Conservation (phyloP, 2,797 vertebrate species). For the Cryptoblepharus egeriae region DNA sequence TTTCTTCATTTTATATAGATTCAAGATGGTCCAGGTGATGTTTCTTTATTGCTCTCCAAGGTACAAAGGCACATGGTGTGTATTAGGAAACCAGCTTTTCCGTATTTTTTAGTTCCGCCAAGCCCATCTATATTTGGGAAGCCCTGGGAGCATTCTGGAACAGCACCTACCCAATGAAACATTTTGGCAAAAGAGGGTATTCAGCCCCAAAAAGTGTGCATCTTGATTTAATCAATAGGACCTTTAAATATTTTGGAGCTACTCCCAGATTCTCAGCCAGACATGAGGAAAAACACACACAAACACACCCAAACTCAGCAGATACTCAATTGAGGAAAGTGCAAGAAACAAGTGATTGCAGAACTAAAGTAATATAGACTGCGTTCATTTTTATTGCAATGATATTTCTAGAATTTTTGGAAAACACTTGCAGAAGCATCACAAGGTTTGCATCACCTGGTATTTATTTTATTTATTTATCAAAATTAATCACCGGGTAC, state of each 20-base stretch:
- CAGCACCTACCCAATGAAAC: not conserved
- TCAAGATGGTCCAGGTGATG: not conserved
- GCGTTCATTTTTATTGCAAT: too few relatives aligned
- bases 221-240: conserved; percentile 2
- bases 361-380: not conserved
- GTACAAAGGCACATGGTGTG: not conserved
- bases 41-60: not conserved
- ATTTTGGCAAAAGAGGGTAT: not conserved
- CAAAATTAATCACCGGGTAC: too few relatives aligned
- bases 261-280: conserved; percentile 1
- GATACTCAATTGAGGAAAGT: not conserved
- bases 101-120: conserved; percentile 1
- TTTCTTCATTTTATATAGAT: not conserved
- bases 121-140: not conserved
- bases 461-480: too few relatives aligned
- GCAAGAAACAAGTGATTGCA: not conserved
- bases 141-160: not conserved
- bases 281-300: not conserved
- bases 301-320: not conserved
- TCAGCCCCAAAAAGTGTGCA: not conserved
- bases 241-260: not conserved
- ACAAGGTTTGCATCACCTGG: too few relatives aligned
- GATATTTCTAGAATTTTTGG: too few relatives aligned
- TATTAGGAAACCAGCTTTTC: not conserved
- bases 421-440: too few relatives aligned